phyloP scores from a whole-genome alignment of 2,888 invertebrate genomes.

The Drosophila ustulata region DNA sequence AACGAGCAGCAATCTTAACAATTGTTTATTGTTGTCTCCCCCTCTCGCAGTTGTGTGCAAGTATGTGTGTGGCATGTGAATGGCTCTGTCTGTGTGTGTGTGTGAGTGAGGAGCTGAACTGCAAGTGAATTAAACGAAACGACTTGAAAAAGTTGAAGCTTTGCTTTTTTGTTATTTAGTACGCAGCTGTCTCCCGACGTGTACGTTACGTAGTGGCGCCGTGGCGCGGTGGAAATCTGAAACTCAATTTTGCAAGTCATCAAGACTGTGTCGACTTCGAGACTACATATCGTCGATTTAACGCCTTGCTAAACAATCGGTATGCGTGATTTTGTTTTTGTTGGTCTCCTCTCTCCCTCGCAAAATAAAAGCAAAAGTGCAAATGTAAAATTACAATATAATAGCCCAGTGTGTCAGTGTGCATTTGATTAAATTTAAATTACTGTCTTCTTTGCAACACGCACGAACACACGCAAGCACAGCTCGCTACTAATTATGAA shows the following conservation, averaged over 20 bases:
- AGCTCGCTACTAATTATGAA: conserved; percentile 72
- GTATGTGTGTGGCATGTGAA: conserved; percentile 15
- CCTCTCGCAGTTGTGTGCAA: conserved; percentile 31
- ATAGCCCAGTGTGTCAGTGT: conserved; percentile 66
- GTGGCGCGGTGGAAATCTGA: conserved; percentile 56
- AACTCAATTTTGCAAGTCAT: conserved; percentile 42
- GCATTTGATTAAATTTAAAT: conserved; percentile 53
- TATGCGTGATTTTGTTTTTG: conserved; percentile 55
- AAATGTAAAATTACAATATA: conserved; percentile 52
- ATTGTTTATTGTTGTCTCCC: conserved; percentile 66
- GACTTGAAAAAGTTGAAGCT: conserved; percentile 75
- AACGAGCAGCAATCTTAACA: conserved; percentile 66
- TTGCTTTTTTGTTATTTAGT: conserved; percentile 75
- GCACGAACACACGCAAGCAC: conserved; percentile 57
- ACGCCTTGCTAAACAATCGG: conserved; percentile 62
- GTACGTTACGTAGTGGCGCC: conserved; percentile 65
- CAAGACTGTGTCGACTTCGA: conserved; percentile 11
- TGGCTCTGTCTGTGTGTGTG: conserved; percentile 20
- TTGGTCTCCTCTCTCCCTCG: conserved; percentile 24
- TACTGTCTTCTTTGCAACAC: conserved; percentile 13
- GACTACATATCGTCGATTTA: conserved; percentile 49
- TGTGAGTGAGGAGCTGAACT: conserved; percentile 50
- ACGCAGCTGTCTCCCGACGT: conserved; percentile 71
- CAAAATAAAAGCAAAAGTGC: conserved; percentile 68
- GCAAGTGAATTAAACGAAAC: conserved; percentile 76